Conservation (phyloP, 2,113 vertebrate genomes). For the Propithecus coquereli region DNA sequence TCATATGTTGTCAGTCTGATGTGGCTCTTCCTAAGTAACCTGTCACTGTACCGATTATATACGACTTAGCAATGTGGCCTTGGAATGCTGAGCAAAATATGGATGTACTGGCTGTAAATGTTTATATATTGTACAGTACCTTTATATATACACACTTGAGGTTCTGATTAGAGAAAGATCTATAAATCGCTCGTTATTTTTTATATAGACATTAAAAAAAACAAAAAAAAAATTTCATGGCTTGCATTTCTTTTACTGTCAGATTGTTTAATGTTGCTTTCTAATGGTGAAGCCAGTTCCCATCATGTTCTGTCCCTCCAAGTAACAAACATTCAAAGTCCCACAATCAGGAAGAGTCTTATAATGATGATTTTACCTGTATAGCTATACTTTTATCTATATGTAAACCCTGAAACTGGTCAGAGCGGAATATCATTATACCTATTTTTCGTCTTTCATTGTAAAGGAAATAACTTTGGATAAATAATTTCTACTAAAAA, state of each 20-base stretch:
- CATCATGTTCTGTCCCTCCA: not conserved
- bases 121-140: slow-evolving; percentile 99
- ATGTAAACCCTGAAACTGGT: not conserved
- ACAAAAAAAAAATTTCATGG: slow-evolving; percentile 79
- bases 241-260: slow-evolving; percentile 88
- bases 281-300: not conserved
- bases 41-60: slow-evolving; percentile 71
- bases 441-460: slow-evolving; percentile 45
- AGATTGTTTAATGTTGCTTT: slow-evolving; percentile 59
- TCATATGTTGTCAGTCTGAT: slow-evolving; percentile 70
- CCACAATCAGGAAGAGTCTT: not conserved
- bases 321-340: not conserved
- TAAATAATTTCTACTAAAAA: slow-evolving; percentile 40
- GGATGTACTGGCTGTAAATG: slow-evolving; percentile 96
- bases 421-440: slow-evolving; percentile 24
- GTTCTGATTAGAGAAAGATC: slow-evolving; percentile 91
- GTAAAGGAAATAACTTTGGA: slow-evolving; percentile 68
- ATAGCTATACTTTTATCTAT: slow-evolving; percentile 53
- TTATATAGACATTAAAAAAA: slow-evolving; percentile 95
- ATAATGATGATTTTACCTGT: not conserved
- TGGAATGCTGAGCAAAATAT: slow-evolving; percentile 87
- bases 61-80: slow-evolving; percentile 89
- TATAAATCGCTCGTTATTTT: slow-evolving; percentile 99
- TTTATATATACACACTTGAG: slow-evolving; percentile 93
- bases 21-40: slow-evolving; percentile 73